Base-by-base conservation (phyloP, 2,888 invertebrate genomes). In the Pachydiplax longipennis region DNA sequence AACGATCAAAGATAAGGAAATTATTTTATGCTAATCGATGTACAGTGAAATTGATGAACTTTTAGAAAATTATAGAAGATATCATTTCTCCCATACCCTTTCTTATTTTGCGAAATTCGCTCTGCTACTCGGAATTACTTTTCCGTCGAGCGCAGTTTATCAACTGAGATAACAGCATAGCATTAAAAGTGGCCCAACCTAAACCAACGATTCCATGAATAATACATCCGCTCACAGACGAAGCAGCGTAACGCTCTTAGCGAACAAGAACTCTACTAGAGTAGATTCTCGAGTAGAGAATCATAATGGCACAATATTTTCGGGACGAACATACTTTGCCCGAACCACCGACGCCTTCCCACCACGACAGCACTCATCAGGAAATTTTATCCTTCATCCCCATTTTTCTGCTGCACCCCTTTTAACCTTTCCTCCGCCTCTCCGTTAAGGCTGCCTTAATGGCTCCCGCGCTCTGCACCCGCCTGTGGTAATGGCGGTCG, bases 401-500 rank as follows among this genome's bases (percentile, higher is more conserved):
- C 48, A 18, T n/a, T 37, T 44, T 44, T 44, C 82, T 18, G n/a
- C 18, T 12, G 18, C 40, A 37, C 37, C 73, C 81, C 44, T 82
- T 44, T 25, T 25, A 44, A 40, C 25, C 82, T 82, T 25, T 8
- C 22, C 81, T 81, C 40, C 44, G 10, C 81, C 3, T 18, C 40
- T 40, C 81, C 81, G 81, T 81, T 81, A 81, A 65, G 81, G 37
- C n/a, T 48, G 82, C 44, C 82, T 82, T 82, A 82, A 82, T 82
- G 82, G 82, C 82, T 25, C 48, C n/a, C 81, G 81, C 40, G 81
- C 81, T 81, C 44, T 82, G 82, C 82, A 40, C 22, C 48, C 82
- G 82, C 82, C 82, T 44, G 44, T 81, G 81, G 82, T 82, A 82
- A 82, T 82, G 82, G 82, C 40, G 82, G 82, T 82, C 44, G 82